Percentiles rank a stretch among this genome's conserved stretches.
Conservation (phyloP, 2,888 invertebrate species). For the Orthonychiurus folsomi region DNA sequence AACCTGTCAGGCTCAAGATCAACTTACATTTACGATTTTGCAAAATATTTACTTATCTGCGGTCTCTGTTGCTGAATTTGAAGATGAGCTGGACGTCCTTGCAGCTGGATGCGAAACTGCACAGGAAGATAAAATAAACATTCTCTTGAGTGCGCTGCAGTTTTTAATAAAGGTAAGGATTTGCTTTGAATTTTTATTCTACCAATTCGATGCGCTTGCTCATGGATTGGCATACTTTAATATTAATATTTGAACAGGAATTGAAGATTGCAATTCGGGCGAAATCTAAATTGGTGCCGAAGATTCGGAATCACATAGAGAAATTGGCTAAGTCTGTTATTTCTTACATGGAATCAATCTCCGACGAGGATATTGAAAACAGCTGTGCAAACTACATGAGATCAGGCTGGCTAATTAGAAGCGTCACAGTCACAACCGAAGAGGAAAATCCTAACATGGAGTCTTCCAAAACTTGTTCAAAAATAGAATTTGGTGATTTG, state of each 20-base stretch:
- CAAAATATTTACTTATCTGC: conserved; percentile 34
- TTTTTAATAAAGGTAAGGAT: conserved; percentile 28
- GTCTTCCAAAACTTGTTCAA: too few species aligned
- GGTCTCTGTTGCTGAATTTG: conserved; percentile 27
- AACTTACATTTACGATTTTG: conserved; percentile 20
- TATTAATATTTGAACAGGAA: not conserved
- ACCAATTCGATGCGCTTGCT: not conserved
- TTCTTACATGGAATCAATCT: too few species aligned
- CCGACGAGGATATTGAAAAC: too few species aligned
- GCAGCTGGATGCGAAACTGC: too few species aligned
- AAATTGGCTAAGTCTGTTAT: conserved; percentile 27
- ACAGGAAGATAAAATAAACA: not conserved
- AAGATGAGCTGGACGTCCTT: too few species aligned
- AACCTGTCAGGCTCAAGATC: not conserved
- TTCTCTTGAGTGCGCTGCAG: conserved; percentile 20
- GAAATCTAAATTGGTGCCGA: conserved; percentile 27
- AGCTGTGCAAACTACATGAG: not conserved
- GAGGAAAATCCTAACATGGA: too few species aligned
- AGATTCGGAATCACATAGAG: conserved; percentile 24
- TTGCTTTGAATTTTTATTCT: not conserved
- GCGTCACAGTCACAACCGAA: too few species aligned
- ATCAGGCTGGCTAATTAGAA: too few species aligned
- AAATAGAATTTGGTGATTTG: too few species aligned
- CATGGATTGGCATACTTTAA: not conserved
- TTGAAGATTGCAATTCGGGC: conserved; percentile 2